Evolutionary conservation across 2,113 vertebrate species (phyloP), one percentile per base, ranked within the genome.

Genomic region (Hemichromis elongatus): DNA sequence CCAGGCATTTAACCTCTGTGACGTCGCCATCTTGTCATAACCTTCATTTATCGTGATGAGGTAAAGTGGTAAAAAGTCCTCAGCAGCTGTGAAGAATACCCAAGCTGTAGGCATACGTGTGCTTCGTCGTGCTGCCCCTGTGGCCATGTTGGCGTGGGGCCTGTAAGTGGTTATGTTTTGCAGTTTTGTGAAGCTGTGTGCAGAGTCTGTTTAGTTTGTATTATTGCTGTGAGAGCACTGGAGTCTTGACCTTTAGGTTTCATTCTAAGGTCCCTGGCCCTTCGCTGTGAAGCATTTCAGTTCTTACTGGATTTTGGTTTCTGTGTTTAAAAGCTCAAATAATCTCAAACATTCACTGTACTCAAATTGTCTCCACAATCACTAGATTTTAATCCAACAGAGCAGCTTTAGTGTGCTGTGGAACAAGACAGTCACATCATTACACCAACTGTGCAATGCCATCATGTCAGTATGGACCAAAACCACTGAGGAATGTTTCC

Each of bases 1-100:
- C 10, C 54, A 24, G 6, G 19, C 4, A 66, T 40, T 40, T 21
- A 66, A 9, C 11, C 4, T 40, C 61, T 9, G 57, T 0, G 35
- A 9, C 30, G 57, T 61, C 2, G 9, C 7, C 57, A 40, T 40
- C 4, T 40, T 10, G 37, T 40, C 37, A 40, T 53, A 9, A 53
- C 4, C 50, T n/a, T 68, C 37, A 26, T 42, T 26, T 68, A 68
- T 0, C 1, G 13, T 16, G 13, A 68, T 5, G 26, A 45, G 21
- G 66, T 70, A 70, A 70, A 45, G 0, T 45, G 24, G 40, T 0
- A 14, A 47, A 28, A 2, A 12, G 7, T 21, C 12, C 10, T 24
- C 35, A 21, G 16, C n/a, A 42, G 37, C 35, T 16, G n/a, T 68
- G n/a, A 54, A 54, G 52, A 21, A 54, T 21, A 54, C 9, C 6